Percentiles rank a stretch among this genome's conserved stretches.
Conservation (phyloP, 2,888 invertebrate genomes). For the Brachypterus glaber region DNA sequence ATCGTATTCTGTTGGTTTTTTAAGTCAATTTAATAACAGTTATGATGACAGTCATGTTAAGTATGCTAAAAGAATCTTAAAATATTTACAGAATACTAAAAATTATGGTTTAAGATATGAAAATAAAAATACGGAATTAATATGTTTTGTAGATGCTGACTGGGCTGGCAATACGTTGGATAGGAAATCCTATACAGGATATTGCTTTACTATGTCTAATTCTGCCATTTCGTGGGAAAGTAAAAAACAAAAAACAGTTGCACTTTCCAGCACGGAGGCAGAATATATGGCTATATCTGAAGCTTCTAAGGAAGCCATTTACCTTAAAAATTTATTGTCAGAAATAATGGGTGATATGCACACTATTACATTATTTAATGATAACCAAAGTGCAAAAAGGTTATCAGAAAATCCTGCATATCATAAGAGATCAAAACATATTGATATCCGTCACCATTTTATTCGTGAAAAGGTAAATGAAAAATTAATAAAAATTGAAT, state of each 20-base stretch:
- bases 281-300: slow-evolving; percentile 12
- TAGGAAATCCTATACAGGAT: slow-evolving; percentile 17
- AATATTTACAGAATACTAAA: slow-evolving; percentile 16
- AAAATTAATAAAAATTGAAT: slow-evolving; percentile 1
- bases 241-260: slow-evolving; percentile 14
- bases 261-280: slow-evolving; percentile 12
- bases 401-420: neutral
- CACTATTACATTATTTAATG: slow-evolving; percentile 13
- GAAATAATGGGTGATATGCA: too few species aligned
- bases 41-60: slow-evolving; percentile 15
- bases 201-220: slow-evolving; percentile 12
- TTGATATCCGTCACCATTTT: slow-evolving; percentile 3
- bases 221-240: slow-evolving; percentile 14
- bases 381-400: slow-evolving; percentile 5
- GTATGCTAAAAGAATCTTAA: slow-evolving; percentile 16
- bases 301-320: slow-evolving; percentile 11
- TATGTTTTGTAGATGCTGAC: slow-evolving; percentile 15
- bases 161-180: slow-evolving; percentile 15
- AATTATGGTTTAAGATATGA: slow-evolving; percentile 1
- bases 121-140: slow-evolving; percentile 6
- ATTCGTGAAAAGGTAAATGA: neutral
- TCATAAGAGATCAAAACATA: slow-evolving; percentile 4
- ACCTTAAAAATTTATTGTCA: neutral
- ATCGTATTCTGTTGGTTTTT: slow-evolving; percentile 19
- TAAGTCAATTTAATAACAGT: slow-evolving; percentile 22